phyloP scores from a whole-genome alignment of 2,113 vertebrate genomes.

The Saguinus midas region DNA sequence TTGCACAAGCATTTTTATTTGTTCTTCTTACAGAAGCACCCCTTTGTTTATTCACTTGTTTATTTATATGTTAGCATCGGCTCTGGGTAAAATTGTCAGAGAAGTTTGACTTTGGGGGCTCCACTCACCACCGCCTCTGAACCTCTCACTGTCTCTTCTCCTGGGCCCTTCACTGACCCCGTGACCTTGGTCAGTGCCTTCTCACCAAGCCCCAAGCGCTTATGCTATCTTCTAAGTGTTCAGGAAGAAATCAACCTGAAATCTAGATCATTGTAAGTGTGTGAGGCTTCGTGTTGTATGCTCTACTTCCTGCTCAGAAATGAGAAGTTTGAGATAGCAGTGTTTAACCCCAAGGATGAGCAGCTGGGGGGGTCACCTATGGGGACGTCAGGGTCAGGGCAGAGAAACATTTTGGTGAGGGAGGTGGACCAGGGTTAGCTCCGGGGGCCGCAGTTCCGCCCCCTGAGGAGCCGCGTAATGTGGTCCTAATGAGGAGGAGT shows the following conservation, averaged over 20 bases:
- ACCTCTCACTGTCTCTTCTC: neutral
- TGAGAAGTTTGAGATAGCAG: neutral
- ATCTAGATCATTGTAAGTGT: neutral
- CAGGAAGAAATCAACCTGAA: neutral
- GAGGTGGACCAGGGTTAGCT: neutral
- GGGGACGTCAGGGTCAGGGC: neutral
- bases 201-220: neutral
- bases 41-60: neutral
- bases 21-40: neutral
- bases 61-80: neutral
- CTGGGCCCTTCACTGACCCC: neutral
- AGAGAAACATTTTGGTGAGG: neutral
- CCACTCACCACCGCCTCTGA: rapidly evolving
- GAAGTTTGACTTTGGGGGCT: neutral
- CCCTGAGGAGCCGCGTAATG: neutral
- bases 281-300: rapidly evolving
- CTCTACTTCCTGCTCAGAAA: neutral
- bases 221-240: neutral
- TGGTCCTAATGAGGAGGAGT: neutral
- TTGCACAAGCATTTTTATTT: neutral
- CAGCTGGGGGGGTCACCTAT: neutral
- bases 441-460: rapidly evolving
- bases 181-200: neutral
- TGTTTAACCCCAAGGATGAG: neutral
- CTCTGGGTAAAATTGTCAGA: neutral